Evolutionary conservation across 1,140 invertebrate genomes (phyloP), one percentile per base, ranked within the genome.

Genomic region (Zaprionus inermis): DNA sequence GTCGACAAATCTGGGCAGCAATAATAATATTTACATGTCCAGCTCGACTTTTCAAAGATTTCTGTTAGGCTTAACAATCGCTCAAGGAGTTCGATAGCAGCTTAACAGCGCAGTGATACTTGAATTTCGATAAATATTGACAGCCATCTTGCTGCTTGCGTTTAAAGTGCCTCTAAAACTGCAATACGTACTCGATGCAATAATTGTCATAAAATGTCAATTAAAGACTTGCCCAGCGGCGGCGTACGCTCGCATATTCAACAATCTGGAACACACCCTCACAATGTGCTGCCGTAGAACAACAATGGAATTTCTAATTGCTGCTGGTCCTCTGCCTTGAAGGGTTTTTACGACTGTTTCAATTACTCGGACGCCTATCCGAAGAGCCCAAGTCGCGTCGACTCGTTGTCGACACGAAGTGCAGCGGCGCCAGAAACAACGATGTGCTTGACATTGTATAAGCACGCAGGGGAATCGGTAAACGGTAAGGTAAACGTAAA

Each of bases 21-120:
- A 65, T 6, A 78, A 71, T 61, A 73, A 70, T 85, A 82, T 88
- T 88, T 82, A 85, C 75, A 85, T 76, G 56, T 76, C 41, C 36
- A 49, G 18, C 63, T 30, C 5, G 24, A 51, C 34, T 51, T 46
- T 49, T 72, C 59, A 66, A 34, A 32, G 30, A 9, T 32, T 32
- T 32, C 30, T 32, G 30, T 32, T 32, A 32, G 10, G 30, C n/a
- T 46, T 46, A 18, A 46, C n/a, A 20, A 20, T 5, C 44, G 3
- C 4, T 38, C 36, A n/a, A n/a, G 3, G 24, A 28, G 24, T 28
- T 28, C 24, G 24, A 28, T 28, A 38, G 9, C 16, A 18, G 3
- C 18, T 46, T 46, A 46, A 46, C 44, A 49, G 11, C 9, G 44
- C 18, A 1, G 18, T 22, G 44, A 11, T 20, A 49, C 0, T 11